phyloP scores from a whole-genome alignment of 37 sponge, comb jelly and placozoan species.

The Bolinopsis microptera region DNA sequence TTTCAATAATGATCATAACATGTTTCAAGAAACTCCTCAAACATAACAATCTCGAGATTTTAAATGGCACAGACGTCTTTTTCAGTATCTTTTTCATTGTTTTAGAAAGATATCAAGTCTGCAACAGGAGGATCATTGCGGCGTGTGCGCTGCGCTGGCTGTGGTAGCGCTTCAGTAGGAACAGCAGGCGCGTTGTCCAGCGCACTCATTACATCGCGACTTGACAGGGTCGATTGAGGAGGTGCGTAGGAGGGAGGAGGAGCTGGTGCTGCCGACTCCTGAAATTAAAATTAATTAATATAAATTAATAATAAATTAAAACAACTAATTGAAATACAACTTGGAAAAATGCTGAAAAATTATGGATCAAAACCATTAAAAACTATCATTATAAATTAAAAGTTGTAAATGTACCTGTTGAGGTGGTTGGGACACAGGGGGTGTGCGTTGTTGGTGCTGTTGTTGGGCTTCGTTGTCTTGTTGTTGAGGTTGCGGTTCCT shows the following conservation, averaged over 20 bases:
- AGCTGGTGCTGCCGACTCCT: neutral
- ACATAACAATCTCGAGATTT: no score
- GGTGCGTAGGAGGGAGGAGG: neutral
- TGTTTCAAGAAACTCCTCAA: no score
- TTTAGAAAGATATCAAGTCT: constrained; percentile 43
- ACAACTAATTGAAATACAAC: no score
- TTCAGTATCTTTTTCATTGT: no score
- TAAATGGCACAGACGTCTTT: no score
- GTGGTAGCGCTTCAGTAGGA: constrained; percentile 32
- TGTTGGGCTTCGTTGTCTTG: neutral
- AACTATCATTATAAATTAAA: no score
- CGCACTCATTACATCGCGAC: neutral
- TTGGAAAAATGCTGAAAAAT: no score
- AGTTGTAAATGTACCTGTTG: no score
- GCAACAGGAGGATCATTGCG: constrained; percentile 31
- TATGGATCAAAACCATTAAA: no score
- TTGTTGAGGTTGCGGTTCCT: neutral
- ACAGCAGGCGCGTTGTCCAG: constrained; percentile 13
- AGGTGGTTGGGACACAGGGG: neutral
- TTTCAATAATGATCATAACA: no score
- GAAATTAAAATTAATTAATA: neutral
- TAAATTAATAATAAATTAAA: no score
- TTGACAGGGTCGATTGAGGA: neutral
- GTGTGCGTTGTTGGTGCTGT: neutral
- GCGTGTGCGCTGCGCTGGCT: neutral